phyloP scores from a whole-genome alignment of 2,113 vertebrate genomes.

The Australoheros scitulus region DNA sequence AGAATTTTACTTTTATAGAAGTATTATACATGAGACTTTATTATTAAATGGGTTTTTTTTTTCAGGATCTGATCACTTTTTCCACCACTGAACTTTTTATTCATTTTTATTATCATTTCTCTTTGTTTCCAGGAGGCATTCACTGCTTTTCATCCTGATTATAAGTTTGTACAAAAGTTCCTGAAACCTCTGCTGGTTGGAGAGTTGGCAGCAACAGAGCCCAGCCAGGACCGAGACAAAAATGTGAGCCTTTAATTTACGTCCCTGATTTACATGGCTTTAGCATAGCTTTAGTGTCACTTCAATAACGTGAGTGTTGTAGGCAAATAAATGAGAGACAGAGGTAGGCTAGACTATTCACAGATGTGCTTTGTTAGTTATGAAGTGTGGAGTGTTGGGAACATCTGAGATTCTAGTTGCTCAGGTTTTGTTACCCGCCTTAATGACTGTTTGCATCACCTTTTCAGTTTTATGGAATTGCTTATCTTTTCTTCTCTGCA shows the following conservation, averaged over 20 bases:
- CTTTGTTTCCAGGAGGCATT: conserved; percentile 87
- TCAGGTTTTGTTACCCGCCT: neutral
- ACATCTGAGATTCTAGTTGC: neutral
- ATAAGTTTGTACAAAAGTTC: conserved; percentile 86
- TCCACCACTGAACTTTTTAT: neutral
- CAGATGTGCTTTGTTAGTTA: neutral
- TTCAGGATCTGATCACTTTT: neutral
- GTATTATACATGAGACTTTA: neutral
- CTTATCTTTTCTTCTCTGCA: conserved; percentile 1
- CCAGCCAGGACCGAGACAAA: too few relatives aligned
- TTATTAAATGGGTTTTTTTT: neutral
- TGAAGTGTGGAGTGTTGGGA: neutral
- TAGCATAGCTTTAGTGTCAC: too few relatives aligned
- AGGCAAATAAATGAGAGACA: neutral
- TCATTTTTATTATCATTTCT: neutral
- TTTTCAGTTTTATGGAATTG: neutral
- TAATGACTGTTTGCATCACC: neutral
- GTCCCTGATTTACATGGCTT: too few relatives aligned
- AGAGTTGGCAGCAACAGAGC: conserved; percentile 87
- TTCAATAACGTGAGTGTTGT: neutral
- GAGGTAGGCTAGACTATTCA: fast-evolving
- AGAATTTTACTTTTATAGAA: too few relatives aligned
- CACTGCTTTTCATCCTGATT: conserved; percentile 90
- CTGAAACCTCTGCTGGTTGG: conserved; percentile 90
- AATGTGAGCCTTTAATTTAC: too few relatives aligned